These are phyloP conservation scores for Apodemus agrarius DNA, from an alignment of 2,797 vertebrate species.

Conservation along the genomic window DNA sequence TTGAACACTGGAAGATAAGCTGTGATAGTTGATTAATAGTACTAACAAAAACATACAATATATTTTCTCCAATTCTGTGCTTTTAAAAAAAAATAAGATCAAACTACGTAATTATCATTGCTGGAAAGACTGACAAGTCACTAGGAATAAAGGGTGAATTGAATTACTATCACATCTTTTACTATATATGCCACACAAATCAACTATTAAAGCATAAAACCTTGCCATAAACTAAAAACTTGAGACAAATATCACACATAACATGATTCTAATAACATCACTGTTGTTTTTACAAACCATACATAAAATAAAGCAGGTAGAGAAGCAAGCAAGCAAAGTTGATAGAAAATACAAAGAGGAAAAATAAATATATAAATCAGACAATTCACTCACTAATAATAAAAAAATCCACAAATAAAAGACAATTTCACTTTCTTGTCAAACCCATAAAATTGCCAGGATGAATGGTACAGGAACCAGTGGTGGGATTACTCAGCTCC, in stretches of 20 bases:
- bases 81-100: not conserved
- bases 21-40: not conserved
- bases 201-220: not conserved
- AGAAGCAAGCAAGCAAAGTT: not conserved
- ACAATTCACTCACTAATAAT: not conserved
- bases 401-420: not conserved
- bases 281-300: not conserved
- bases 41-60: not conserved
- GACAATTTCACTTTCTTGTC: not conserved
- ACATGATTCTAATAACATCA: not conserved
- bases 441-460: not conserved
- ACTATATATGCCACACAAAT: not conserved
- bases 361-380: slow-evolving; percentile 33
- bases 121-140: not conserved
- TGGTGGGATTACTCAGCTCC: not conserved
- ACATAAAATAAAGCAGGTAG: not conserved
- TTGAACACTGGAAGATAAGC: not conserved
- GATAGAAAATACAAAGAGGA: slow-evolving; percentile 19
- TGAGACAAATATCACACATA: not conserved
- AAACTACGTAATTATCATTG: not conserved
- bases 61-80: not conserved
- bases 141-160: not conserved
- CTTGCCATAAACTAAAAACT: not conserved
- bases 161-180: slow-evolving; percentile 21
- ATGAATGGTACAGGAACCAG: not conserved